Evolutionary conservation across 2,888 invertebrate species (phyloP), one percentile per base, ranked within the genome.

Genomic region (Calliphora vomitoria): DNA sequence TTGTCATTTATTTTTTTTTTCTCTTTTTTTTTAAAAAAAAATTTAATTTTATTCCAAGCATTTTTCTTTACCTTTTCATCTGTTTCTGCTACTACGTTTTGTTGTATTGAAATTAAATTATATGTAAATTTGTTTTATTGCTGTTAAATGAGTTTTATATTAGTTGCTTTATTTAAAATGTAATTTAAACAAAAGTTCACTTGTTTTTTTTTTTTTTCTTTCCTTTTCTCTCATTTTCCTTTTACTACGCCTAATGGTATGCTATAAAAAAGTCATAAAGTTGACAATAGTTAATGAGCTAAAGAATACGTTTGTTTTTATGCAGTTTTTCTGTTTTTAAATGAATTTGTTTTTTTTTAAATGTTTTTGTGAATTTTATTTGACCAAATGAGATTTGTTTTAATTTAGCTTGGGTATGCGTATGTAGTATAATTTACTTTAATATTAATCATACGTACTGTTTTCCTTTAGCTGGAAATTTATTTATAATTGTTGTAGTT

Each of bases 91-190:
- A 31, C 8, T 6, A 55, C 8, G 6, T 60, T 60, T 35, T 20
- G 15, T 58, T 18, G 11, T 44, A 83, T 79, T 84, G 68, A 84
- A 84, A 84, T 80, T 55, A 74, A 79, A 84, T 84, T 84, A 79
- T 74, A 74, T 79, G 79, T 74, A 84, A 84, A 80, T 80, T 80
- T 68, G 68, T 75, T 80, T 85, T 80, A 80, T 53, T 85, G 74
- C 60, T 55, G 68, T 68, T 75, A 72, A 84, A 79, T 79, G 55
- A 66, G 72, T 84, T 79, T 79, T 68, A 31, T 69, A 69, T 82
- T 58, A 60, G 50, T 75, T 62, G n/a, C 75, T 83, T 74, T 74
- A 83, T 79, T 79, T 84, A 38, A 68, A 79, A 74, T 50, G 18
- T 60, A 74, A 79, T 66, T 58, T 72, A 31, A 69, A 25, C 25